These are phyloP conservation scores for Octodon degus DNA, from an alignment of 2,113 vertebrate genomes.

Conservation along the genomic window DNA sequence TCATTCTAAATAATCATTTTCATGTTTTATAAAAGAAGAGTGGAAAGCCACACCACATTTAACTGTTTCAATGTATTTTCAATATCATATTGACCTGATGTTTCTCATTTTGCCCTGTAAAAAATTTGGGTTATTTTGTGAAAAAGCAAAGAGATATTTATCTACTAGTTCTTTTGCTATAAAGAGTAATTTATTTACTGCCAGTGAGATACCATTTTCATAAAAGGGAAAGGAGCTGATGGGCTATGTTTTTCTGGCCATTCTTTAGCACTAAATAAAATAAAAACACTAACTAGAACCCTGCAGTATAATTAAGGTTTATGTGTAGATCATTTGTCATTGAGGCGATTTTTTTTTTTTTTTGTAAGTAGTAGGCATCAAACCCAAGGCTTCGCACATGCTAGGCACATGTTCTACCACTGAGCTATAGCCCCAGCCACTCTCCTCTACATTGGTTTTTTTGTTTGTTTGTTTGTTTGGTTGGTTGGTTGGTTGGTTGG, in stretches of 20 bases:
- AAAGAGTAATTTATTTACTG: conserved; percentile 52
- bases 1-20: conserved; percentile 43
- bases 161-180: not conserved
- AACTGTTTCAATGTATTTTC: not conserved
- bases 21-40: not conserved
- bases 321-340: conserved; percentile 3
- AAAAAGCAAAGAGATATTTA: conserved; percentile 43
- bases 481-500: no score
- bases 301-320: not conserved
- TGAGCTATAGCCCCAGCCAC: not conserved
- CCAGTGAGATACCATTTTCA: not conserved
- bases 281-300: conserved; percentile 22
- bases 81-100: not conserved
- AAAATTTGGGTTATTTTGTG: not conserved
- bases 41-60: not conserved
- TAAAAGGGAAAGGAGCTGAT: not conserved
- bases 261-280: conserved; percentile 23
- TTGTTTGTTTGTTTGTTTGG: not conserved
- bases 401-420: not conserved
- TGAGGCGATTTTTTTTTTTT: not conserved
- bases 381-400: not conserved
- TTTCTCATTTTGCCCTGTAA: conserved; percentile 27
- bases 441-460: not conserved
- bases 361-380: not conserved
- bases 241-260: not conserved